Conservation (phyloP, 2,113 vertebrate species). For the Lepus europaeus region DNA sequence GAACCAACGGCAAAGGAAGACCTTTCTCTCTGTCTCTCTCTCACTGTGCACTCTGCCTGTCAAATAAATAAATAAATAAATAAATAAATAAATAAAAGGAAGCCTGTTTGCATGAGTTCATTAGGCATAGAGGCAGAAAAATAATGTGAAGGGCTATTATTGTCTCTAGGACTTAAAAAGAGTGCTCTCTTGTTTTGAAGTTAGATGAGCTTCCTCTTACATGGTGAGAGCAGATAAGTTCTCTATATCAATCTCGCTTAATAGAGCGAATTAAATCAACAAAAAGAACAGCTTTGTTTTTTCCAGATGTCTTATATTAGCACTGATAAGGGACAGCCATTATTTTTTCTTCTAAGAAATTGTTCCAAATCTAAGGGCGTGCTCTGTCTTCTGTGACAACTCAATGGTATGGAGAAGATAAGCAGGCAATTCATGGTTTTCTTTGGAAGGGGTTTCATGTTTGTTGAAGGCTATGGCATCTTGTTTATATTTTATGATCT, state of each 20-base stretch:
- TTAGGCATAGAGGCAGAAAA: not conserved
- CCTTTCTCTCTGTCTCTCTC: too few relatives aligned
- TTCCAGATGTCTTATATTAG: not conserved
- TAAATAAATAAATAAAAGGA: not conserved
- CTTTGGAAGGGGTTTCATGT: not conserved
- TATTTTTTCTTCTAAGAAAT: constrained; percentile 12
- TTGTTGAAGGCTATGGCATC: not conserved
- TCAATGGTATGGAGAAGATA: not conserved
- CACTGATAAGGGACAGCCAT: not conserved
- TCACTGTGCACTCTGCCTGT: too few relatives aligned
- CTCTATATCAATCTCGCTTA: constrained; percentile 29
- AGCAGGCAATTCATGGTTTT: not conserved
- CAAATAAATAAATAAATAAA: too few relatives aligned
- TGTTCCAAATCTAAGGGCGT: not conserved
- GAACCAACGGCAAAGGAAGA: too few relatives aligned
- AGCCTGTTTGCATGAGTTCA: not conserved
- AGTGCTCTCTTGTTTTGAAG: constrained; percentile 49
- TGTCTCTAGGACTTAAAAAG: constrained; percentile 24
- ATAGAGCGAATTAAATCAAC: not conserved
- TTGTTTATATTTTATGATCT: not conserved
- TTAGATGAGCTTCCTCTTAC: not conserved
- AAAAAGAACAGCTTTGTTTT: constrained; percentile 5
- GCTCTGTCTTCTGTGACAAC: not conserved
- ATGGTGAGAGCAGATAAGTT: constrained; percentile 16
- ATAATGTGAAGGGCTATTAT: not conserved